phyloP scores from a whole-genome alignment of 2,113 vertebrate species.

The Cryptomyrus ogoouensis region DNA sequence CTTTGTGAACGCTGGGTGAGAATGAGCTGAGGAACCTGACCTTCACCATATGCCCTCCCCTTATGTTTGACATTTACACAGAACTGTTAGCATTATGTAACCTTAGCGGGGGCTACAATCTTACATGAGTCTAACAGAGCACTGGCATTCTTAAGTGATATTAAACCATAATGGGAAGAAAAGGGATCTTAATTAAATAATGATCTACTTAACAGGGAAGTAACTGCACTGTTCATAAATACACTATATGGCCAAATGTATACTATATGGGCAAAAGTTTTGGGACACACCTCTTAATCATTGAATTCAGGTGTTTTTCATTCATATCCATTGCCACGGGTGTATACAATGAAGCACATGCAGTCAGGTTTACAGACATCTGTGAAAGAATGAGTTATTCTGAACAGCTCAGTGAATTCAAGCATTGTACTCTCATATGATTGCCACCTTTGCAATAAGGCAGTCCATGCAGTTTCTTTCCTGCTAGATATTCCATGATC shows the following conservation, averaged over 20 bases:
- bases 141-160: background rate
- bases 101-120: background rate
- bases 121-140: background rate
- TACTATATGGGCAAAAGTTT: background rate
- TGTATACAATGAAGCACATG: background rate
- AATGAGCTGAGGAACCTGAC: background rate
- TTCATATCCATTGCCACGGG: background rate
- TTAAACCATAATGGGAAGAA: background rate
- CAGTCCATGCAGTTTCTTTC: too few relatives aligned
- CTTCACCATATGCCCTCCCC: background rate
- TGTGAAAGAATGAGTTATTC: too few relatives aligned
- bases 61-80: background rate
- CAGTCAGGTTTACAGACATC: background rate
- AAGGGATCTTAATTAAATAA: background rate
- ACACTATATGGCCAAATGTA: background rate
- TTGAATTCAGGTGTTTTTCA: background rate
- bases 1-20: background rate
- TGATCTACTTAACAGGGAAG: background rate
- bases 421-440: too few relatives aligned
- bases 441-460: too few relatives aligned
- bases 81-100: background rate
- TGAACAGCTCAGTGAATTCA: too few relatives aligned
- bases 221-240: background rate
- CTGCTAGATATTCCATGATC: too few relatives aligned
- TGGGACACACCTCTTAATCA: background rate